Evolutionary conservation across 2,797 vertebrate genomes (phyloP).

Genomic region (Diglossa cyanea): DNA sequence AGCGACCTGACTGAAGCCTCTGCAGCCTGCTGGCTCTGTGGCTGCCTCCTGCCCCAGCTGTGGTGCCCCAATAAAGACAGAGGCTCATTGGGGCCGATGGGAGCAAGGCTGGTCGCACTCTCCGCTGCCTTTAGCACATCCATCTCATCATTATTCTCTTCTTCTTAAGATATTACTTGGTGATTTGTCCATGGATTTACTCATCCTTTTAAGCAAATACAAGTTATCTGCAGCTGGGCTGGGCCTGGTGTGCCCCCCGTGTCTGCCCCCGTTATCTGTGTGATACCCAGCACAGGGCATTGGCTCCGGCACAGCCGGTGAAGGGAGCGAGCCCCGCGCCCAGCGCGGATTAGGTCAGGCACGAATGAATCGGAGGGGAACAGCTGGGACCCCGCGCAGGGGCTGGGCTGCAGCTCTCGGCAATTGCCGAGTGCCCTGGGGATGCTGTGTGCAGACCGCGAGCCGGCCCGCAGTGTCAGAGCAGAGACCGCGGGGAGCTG

Average conservation of each 20-base stretch:
- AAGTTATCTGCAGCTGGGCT: background rate
- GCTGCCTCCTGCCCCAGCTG: background rate
- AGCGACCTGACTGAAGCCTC: background rate
- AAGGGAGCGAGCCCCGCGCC: background rate
- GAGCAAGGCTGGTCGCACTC: background rate
- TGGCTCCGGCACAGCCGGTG: background rate
- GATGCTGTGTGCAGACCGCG: background rate
- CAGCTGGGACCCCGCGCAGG: background rate
- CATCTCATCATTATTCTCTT: background rate
- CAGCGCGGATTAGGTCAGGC: background rate
- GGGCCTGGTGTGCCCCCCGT: background rate
- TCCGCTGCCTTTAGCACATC: background rate
- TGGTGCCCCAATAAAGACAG: background rate
- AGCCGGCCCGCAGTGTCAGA: background rate
- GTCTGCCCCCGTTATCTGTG: background rate
- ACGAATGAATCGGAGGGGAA: background rate
- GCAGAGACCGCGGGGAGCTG: background rate
- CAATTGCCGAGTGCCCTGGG: background rate
- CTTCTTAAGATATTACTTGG: background rate
- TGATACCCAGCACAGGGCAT: background rate
- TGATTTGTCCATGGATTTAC: background rate
- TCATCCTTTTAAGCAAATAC: background rate
- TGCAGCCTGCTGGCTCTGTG: background rate
- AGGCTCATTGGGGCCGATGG: accelerated
- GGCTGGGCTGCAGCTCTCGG: background rate